phyloP scores from a whole-genome alignment of 1,140 invertebrate species.

The Tribolium madens region DNA sequence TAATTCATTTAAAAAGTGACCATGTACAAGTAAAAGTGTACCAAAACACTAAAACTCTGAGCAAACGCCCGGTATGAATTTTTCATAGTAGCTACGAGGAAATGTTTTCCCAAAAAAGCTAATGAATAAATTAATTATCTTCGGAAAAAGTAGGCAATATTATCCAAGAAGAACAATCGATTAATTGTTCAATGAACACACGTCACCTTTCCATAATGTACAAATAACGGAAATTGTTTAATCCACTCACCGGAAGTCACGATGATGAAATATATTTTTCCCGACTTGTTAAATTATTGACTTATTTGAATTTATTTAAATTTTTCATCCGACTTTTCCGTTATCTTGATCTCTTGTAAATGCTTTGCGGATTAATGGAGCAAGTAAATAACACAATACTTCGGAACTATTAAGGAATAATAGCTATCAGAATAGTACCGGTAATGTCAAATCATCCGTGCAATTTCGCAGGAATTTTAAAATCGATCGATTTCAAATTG shows the following conservation, averaged over 20 bases:
- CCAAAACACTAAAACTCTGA: too few relatives aligned
- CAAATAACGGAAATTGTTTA: slow-evolving; percentile 14
- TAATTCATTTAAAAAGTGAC: too few relatives aligned
- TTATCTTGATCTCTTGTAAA: background rate
- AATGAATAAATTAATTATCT: too few relatives aligned
- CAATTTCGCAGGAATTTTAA: background rate
- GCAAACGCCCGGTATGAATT: too few relatives aligned
- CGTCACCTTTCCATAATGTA: slow-evolving; percentile 16
- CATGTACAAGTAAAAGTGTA: too few relatives aligned
- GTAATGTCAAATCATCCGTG: background rate
- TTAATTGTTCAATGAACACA: slow-evolving; percentile 27
- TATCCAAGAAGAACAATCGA: slow-evolving; percentile 15
- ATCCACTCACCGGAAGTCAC: slow-evolving; percentile 19
- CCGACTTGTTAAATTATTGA: background rate
- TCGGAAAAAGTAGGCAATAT: background rate
- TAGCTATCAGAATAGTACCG: background rate
- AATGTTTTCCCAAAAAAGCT: too few relatives aligned
- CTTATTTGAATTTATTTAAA: background rate
- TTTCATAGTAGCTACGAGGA: too few relatives aligned
- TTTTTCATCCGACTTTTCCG: background rate
- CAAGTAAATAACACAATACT: background rate
- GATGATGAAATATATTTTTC: slow-evolving; percentile 24
- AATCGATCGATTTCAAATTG: background rate
- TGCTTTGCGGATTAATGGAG: background rate
- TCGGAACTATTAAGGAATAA: background rate